Evolutionary conservation across 2,113 vertebrate genomes (phyloP).

Genomic region (Arothron firmamentum): DNA sequence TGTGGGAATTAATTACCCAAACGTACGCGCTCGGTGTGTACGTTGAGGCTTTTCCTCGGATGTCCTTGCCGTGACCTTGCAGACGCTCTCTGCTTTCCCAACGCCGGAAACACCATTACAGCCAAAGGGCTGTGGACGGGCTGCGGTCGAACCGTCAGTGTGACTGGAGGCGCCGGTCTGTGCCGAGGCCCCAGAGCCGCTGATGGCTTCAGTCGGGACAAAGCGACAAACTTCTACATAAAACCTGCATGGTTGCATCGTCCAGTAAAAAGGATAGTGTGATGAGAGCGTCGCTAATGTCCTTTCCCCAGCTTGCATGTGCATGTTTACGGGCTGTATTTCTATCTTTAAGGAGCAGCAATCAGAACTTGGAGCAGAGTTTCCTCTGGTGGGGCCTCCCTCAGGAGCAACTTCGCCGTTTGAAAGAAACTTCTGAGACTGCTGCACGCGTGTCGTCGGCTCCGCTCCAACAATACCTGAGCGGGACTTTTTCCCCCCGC

Average conservation of each 20-base stretch:
- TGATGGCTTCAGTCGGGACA: neutral
- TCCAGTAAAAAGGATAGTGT: too few relatives aligned
- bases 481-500: conserved; percentile 45
- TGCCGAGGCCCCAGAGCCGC: too few relatives aligned
- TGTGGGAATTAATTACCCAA: conserved; percentile 39
- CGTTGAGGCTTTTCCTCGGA: conserved; percentile 3
- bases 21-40: conserved; percentile 8
- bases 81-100: neutral
- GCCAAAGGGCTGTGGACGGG: too few relatives aligned
- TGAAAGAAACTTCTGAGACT: conserved; percentile 62
- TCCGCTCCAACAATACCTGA: conserved; percentile 56
- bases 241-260: too few relatives aligned
- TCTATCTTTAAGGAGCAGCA: too few relatives aligned
- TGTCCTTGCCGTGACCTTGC: neutral
- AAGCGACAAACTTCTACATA: too few relatives aligned
- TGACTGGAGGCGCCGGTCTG: neutral
- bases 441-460: conserved; percentile 44
- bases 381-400: conserved; percentile 37
- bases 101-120: neutral
- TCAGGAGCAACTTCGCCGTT: conserved; percentile 54
- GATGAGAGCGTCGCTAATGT: too few relatives aligned
- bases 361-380: too few relatives aligned
- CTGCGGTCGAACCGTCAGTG: neutral
- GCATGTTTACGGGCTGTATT: too few relatives aligned
- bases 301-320: too few relatives aligned